Percentiles rank a stretch among this genome's conserved stretches.
phyloP scores from a whole-genome alignment of 2,888 invertebrate species.

The Carcina quercana region DNA sequence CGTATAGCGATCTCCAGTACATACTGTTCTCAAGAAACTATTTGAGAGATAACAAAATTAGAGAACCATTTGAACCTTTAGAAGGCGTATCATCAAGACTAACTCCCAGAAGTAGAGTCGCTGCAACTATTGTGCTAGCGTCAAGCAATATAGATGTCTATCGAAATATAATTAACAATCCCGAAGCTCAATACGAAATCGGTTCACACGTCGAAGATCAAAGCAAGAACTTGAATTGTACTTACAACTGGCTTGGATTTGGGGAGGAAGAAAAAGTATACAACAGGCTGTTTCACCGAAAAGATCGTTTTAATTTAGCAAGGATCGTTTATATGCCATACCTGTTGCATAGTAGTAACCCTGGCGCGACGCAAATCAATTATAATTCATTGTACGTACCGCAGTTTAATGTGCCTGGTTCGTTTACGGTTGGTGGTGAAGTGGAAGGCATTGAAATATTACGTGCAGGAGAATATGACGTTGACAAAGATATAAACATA shows the following conservation, averaged over 20 bases:
- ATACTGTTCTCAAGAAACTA: slow-evolving; percentile 92
- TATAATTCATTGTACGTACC: slow-evolving; percentile 85
- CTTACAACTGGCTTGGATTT: slow-evolving; percentile 94
- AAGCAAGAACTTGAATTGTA: slow-evolving; percentile 93
- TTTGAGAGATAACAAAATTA: slow-evolving; percentile 87
- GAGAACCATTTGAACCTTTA: slow-evolving; percentile 85
- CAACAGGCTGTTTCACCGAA: slow-evolving; percentile 85
- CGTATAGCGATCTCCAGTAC: slow-evolving; percentile 88
- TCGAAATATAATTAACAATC: slow-evolving; percentile 94
- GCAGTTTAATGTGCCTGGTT: slow-evolving; percentile 81
- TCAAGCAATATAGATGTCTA: slow-evolving; percentile 92
- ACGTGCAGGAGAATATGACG: slow-evolving; percentile 89
- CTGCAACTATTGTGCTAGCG: slow-evolving; percentile 93
- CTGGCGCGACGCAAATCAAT: slow-evolving; percentile 88
- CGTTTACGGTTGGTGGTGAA: slow-evolving; percentile 89
- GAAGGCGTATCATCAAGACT: slow-evolving; percentile 80
- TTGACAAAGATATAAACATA: slow-evolving; percentile 95
- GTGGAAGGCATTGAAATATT: slow-evolving; percentile 92
- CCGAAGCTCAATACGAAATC: slow-evolving; percentile 93
- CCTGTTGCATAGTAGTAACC: slow-evolving; percentile 90
- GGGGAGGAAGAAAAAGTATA: slow-evolving; percentile 83
- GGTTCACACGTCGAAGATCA: slow-evolving; percentile 97
- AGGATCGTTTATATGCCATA: slow-evolving; percentile 94
- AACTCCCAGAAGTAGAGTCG: slow-evolving; percentile 92
- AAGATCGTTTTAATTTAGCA: slow-evolving; percentile 95